These are phyloP conservation scores for Pagetopsis macropterus DNA, from an alignment of 2,797 vertebrate species.

Conservation along the genomic window DNA sequence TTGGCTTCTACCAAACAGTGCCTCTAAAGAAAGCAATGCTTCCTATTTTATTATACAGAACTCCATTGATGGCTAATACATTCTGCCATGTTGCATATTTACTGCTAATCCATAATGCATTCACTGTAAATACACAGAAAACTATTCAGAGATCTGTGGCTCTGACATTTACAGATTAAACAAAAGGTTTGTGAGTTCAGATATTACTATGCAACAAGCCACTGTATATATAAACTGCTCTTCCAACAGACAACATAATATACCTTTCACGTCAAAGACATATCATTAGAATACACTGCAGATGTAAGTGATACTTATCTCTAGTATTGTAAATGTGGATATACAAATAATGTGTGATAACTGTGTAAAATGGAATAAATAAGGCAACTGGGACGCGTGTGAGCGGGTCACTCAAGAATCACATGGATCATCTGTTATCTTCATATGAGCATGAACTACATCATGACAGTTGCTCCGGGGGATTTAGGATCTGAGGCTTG, in stretches of 20 bases:
- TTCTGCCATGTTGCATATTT: constrained; percentile 30
- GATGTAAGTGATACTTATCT: constrained; percentile 26
- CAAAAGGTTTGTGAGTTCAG: background rate
- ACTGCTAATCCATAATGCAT: constrained; percentile 23
- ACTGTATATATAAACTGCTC: background rate
- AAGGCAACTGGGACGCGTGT: constrained; percentile 40
- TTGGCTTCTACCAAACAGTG: constrained; percentile 5
- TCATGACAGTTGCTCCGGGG: constrained; percentile 75
- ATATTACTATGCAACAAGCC: background rate
- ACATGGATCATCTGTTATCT: constrained; percentile 54
- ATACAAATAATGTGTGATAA: constrained; percentile 3
- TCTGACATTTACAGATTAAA: background rate
- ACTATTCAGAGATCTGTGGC: background rate
- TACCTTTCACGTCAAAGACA: constrained; percentile 29
- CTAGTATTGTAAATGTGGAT: background rate
- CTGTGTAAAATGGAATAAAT: background rate
- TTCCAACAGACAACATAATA: constrained; percentile 13
- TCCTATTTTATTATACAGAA: constrained; percentile 21
- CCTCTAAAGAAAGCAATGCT: background rate
- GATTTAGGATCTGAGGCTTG: constrained; percentile 72
- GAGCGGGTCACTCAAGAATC: constrained; percentile 39
- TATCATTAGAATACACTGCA: constrained; percentile 34
- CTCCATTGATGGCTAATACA: constrained; percentile 23
- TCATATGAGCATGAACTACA: constrained; percentile 67
- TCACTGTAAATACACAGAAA: constrained; percentile 3